phyloP scores from a whole-genome alignment of 2,888 invertebrate genomes.

The Fragum whitleyi region DNA sequence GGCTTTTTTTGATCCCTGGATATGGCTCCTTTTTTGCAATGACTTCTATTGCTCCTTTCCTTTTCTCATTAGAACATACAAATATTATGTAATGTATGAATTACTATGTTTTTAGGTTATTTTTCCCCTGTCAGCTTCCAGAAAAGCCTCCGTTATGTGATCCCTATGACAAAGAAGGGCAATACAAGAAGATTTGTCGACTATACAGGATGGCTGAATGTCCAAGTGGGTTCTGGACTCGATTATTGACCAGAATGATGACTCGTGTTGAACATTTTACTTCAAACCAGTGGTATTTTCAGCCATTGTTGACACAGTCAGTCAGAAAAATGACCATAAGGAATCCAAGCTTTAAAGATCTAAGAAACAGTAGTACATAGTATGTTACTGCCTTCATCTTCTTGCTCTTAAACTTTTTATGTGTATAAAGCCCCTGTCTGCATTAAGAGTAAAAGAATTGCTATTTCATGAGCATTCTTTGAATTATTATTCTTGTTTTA shows the following conservation, averaged over 20 bases:
- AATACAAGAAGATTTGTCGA: constrained; percentile 65
- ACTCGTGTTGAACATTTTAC: constrained; percentile 66
- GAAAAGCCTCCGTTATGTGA: constrained; percentile 60
- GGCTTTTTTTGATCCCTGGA: too few species aligned
- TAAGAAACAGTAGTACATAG: constrained; percentile 19
- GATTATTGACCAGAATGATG: constrained; percentile 78
- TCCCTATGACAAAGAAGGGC: constrained; percentile 1
- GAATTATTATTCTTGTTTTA: too few species aligned
- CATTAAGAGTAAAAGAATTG: too few species aligned
- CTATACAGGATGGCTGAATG: constrained; percentile 78
- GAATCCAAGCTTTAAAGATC: constrained; percentile 20
- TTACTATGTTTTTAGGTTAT: constrained; percentile 68
- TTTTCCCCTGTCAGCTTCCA: constrained; percentile 78
- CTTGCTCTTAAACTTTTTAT: background rate
- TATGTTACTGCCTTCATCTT: background rate
- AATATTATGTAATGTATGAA: too few species aligned
- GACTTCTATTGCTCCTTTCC: too few species aligned
- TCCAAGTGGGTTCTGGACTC: constrained; percentile 81
- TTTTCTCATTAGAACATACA: too few species aligned
- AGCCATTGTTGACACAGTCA: constrained; percentile 38
- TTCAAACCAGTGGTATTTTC: constrained; percentile 59
- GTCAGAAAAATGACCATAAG: constrained; percentile 33
- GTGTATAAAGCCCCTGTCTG: too few species aligned
- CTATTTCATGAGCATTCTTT: too few species aligned
- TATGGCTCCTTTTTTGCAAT: too few species aligned